Evolutionary conservation across 2,113 vertebrate genomes (phyloP), one percentile per base, ranked within the genome.

Genomic region (Mormoops blainvillei): DNA sequence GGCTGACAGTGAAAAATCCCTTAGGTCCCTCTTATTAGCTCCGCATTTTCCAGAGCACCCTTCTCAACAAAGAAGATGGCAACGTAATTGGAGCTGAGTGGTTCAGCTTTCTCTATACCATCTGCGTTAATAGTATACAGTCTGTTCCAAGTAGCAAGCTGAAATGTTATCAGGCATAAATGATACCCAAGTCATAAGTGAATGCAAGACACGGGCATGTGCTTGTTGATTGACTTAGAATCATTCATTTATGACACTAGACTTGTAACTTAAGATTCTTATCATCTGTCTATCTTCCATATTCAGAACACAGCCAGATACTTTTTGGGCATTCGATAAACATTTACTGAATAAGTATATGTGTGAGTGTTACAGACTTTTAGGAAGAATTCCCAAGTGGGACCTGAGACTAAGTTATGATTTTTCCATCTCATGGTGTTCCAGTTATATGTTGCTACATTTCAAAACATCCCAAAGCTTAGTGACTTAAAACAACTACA

Each of bases 21-120:
- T 87, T 45, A 56, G 36, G 7, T 61, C 19, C 78, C 70, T 92
- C 74, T 84, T 70, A 76, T 26, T 63, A 61, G 48, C 67, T 58
- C 77, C 85, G 33, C 52, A 41, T 73, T 89, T 67, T 81, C 76
- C 82, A 85, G 38, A 38, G 33, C n/a, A 86, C 43, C 54, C 45
- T 86, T 93, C 73, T 95, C 82, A 78, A 90, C 81, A 93, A 87
- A 87, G 88, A 95, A 80, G 50, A 87, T 45, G 85, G 95, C 86
- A 73, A 58, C 52, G 61, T 50, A 85, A 54, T n/a, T 80, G 73
- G 54, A 67, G 28, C 70, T 82, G 33, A 97, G 38, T 83, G 50
- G 58, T 33, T 91, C 54, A 2, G 68, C 68, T 94, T 73, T 74
- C 78, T 77, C 73, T 68, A 26, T 74, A 48, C 89, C 89, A 91